Evolutionary conservation across 2,113 vertebrate species (phyloP), one percentile per base, ranked within the genome.

Genomic region (Chionomys nivalis): DNA sequence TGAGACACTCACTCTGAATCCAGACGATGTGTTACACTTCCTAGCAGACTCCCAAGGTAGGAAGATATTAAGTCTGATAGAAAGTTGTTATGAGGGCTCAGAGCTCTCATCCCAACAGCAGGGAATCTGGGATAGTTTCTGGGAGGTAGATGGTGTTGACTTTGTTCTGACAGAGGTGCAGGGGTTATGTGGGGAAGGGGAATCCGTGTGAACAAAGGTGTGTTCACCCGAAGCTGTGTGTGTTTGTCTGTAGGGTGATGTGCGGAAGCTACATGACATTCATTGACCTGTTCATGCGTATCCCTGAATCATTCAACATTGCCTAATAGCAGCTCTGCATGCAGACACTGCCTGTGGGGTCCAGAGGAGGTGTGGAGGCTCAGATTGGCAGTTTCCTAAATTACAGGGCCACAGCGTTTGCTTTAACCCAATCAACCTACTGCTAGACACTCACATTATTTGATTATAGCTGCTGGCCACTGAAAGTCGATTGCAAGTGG

Each of bases 381-480:
- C 94, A 49, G 0, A 79, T 76, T 83, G 77, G 83, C 87, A 44
- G 63, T 76, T 94, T 90, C 63, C 87, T 76, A 87, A 89, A 92
- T 88, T 82, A 61, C 4, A 92, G 87, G 73, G 47, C 73, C 13
- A 0, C 7, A 2, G 1, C 16, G 19, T 93, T 94, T 42, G 2
- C 58, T 90, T 16, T 95, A 88, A 95, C 79, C 65, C 87, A 66
- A 94, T 96, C 94, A 86, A 0, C 68, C 42, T 65, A 52, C 85
- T 13, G 83, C 42, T 83, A 65, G 92, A 93, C 49, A 76, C 73
- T 76, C 42, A 47, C 23, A 11, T 93, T 49, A 88, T 92, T 93
- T 23, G 28, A 89, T 95, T 91, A 92, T n/a, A 90, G 76, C 93
- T 52, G 49, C 90, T 4, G 63, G 58, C 91, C 75, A 63, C 95